These are phyloP conservation scores for Watsonalla binaria DNA, from an alignment of 2,888 invertebrate species.

Conservation along the genomic window DNA sequence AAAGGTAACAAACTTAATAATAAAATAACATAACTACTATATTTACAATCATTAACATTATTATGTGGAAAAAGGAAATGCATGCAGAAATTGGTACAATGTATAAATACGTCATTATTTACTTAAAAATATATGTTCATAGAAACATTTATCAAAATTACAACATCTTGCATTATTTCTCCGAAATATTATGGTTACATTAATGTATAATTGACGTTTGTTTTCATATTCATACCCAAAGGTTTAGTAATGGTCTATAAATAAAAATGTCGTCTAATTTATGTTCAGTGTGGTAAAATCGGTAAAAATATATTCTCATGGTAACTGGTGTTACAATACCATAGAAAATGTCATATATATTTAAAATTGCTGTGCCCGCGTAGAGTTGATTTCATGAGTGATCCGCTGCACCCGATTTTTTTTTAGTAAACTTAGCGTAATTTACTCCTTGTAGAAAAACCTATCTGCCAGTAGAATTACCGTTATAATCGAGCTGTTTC, in stretches of 20 bases:
- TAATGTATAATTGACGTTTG: not conserved
- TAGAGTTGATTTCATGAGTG: too few relatives aligned
- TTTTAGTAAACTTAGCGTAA: too few relatives aligned
- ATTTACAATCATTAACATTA: slow-evolving; percentile 53
- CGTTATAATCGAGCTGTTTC: too few relatives aligned
- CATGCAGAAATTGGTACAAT: slow-evolving; percentile 34
- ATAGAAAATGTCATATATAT: not conserved
- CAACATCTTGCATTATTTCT: too few relatives aligned
- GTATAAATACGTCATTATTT: not conserved
- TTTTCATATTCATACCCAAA: not conserved
- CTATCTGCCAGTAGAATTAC: too few relatives aligned
- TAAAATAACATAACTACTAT: slow-evolving; percentile 25
- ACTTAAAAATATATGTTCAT: not conserved
- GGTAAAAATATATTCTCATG: slow-evolving; percentile 8
- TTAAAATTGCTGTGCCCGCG: too few relatives aligned
- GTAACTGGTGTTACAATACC: slow-evolving; percentile 15
- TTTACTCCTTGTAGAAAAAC: too few relatives aligned
- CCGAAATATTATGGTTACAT: not conserved
- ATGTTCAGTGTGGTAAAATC: not conserved
- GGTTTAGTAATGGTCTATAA: not conserved
- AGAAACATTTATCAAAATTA: not conserved
- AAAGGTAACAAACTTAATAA: slow-evolving; percentile 62
- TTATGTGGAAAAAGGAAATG: slow-evolving; percentile 38
- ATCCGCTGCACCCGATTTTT: too few relatives aligned
- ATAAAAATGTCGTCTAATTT: not conserved